Evolutionary conservation across 2,888 invertebrate species (phyloP).

Genomic region (Cancer borealis): DNA sequence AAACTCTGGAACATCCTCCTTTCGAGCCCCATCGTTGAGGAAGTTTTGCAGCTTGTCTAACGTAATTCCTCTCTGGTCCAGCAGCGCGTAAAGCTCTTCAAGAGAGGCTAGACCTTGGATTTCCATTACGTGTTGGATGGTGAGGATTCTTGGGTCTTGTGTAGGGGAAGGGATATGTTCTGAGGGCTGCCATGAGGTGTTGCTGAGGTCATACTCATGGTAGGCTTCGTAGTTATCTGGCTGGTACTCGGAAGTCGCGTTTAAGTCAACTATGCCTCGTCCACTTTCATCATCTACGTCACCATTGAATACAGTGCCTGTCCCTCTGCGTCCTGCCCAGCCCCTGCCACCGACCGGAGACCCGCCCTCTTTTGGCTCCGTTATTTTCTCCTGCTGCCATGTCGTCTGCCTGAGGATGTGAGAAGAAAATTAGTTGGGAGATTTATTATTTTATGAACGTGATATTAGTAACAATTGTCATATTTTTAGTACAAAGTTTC

Average conservation of each 20-base stretch:
- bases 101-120: slow-evolving; percentile 11
- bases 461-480: neutral
- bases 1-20: slow-evolving; percentile 50
- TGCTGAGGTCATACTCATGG: slow-evolving; percentile 49
- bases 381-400: neutral
- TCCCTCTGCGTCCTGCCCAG: neutral
- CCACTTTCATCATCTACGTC: neutral
- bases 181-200: neutral
- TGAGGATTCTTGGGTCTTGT: slow-evolving; percentile 41
- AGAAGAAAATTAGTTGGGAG: neutral
- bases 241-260: slow-evolving; percentile 39
- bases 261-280: neutral
- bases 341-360: neutral
- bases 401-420: neutral
- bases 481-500: neutral
- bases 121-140: slow-evolving; percentile 47
- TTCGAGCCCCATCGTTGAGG: slow-evolving; percentile 42
- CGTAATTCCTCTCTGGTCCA: slow-evolving; percentile 51
- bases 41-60: slow-evolving; percentile 49
- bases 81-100: slow-evolving; percentile 39
- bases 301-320: neutral
- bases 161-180: neutral
- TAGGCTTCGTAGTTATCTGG: slow-evolving; percentile 39
- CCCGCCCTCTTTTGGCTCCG: neutral
- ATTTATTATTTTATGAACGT: neutral